Base-by-base conservation (phyloP, 2,113 vertebrate genomes). In the Solea solea region DNA sequence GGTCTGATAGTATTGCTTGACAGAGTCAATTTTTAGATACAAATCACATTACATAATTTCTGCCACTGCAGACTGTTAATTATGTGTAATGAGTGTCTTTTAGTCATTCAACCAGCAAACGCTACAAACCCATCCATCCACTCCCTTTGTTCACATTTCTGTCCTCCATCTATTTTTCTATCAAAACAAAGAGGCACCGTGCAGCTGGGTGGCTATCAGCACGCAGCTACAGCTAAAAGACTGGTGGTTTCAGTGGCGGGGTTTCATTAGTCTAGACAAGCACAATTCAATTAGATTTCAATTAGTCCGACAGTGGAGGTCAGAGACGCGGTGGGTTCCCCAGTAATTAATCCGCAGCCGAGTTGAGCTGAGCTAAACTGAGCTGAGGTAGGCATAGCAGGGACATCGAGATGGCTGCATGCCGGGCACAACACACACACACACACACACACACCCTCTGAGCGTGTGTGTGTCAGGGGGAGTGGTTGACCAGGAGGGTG, bases 241-340 rank as follows among this genome's bases (percentile, higher is more conserved):
- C 86, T 90, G 85, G 74, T 72, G 84, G 88, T 91, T 92, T 92
- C 88, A 86, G 88, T 91, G 83, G 87, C 42, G 75, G 87, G 86
- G 89, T 83, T 89, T 93, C 93, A 93, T 94, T 93, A 92, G 93
- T 93, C 92, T 92, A 93, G 91, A 94, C 93, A 90, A 93, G 88
- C 86, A 78, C 90, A 90, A 90, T 93, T 93, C 92, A 93, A 94
- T 94, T 94, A 93, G 90, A 91, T 93, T 94, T 93, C 92, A 94
- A 94, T 94, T 94, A 94, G 86, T 87, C 72, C 82, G 57, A 82
- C 57, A 83, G 88, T 88, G 87, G 91, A 94, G 93, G 93, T 94
- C 93, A 93, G 88, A 86, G 88, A 87, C 73, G 90, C 81, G 28
- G 75, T 74, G 83, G 92, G 88, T 89, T 93, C 88, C 86, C 82